Evolutionary conservation across 1,140 invertebrate genomes (phyloP), one percentile per base, ranked within the genome.

Genomic region (Asobara japonica): DNA sequence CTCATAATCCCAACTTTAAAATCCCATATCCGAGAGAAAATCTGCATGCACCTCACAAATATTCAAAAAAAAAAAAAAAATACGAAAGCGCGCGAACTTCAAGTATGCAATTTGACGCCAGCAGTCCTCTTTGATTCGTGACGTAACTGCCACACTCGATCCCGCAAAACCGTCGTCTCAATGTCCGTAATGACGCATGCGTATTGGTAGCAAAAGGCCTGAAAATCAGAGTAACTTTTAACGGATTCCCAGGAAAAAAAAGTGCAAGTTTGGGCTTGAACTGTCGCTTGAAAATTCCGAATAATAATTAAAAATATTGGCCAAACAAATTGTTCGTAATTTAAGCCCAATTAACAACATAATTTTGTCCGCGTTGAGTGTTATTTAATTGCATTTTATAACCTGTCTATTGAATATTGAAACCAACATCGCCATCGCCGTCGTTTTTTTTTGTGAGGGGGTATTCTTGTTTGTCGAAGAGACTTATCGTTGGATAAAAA

Each of bases 141-240:
- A 82, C 80, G 80, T 82, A 82, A 82, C 45, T 18, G 45, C 18
- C 74, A 56, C 45, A 69, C 25, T 56, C 64, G 29, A 8, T 48
- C 56, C 30, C 68, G 51, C 31, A 27, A 56, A 56, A 56, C 20
- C 51, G 51, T 56, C 22, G 4, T 64, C 75, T 65, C 76, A 80
- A 80, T 84, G 81, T 81, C 77, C 79, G 77, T 76, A 64, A 77
- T 81, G 80, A 84, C 85, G 85, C 85, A 86, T 86, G 85, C 85
- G 85, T 81, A 80, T 81, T 82, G 61, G 27, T 36, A 25, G 61
- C 65, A 62, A 69, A 62, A 51, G 38, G 65, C 74, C 65, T 72
- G 73, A 79, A 80, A 82, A 78, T 83, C 76, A 76, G 77, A 83
- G 79, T 83, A 79, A 84, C 80, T 81, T 70, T 45, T 78, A 84